Base-by-base conservation (phyloP, 2,888 invertebrate species). In the Drosophila anomalata region DNA sequence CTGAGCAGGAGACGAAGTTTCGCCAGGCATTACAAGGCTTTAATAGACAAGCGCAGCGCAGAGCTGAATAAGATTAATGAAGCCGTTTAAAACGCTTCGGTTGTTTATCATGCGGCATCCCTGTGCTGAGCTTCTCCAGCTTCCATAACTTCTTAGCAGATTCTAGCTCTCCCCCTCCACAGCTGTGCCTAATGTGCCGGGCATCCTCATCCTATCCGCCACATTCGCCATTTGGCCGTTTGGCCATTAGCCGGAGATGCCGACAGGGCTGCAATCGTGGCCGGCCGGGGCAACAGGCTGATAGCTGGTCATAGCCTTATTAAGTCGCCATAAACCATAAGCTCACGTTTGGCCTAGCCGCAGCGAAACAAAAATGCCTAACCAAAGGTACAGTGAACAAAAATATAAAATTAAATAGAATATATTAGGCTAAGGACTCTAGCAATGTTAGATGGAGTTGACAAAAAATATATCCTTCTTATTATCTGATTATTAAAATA, bases 1-100 rank as follows among this genome's bases (percentile, higher is more conserved):
- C 22, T 48, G 31, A 39, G 59, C 24, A 17, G 53, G 50, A 29
- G 53, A 9, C 36, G 36, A 36, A 29, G 54, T 44, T 56, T 61
- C 24, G 52, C 54, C 54, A 54, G 66, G 86, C 80, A 83, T 83
- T 83, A 84, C 82, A 83, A 58, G 78, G 81, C 81, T 76, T 87
- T 83, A 83, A 83, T 87, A 83, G 87, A 87, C 87, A 85, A 74
- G 75, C 73, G 76, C 77, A 79, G 77, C 85, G 76, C 53, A 78
- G 83, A 81, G 78, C 78, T 89, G 90, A 90, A 87, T 86, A 90
- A 90, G 90, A 90, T 90, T 90, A 90, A 90, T 90, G 90, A 90
- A 88, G 87, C 90, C 90, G 89, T 87, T 90, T 90, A 89, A 89
- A 89, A 89, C 85, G 89, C 88, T 90, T 84, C 79, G 88, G 89